Evolutionary conservation across 2,113 vertebrate genomes (phyloP), one percentile per base, ranked within the genome.

Genomic region (Dendropsophus ebraccatus): DNA sequence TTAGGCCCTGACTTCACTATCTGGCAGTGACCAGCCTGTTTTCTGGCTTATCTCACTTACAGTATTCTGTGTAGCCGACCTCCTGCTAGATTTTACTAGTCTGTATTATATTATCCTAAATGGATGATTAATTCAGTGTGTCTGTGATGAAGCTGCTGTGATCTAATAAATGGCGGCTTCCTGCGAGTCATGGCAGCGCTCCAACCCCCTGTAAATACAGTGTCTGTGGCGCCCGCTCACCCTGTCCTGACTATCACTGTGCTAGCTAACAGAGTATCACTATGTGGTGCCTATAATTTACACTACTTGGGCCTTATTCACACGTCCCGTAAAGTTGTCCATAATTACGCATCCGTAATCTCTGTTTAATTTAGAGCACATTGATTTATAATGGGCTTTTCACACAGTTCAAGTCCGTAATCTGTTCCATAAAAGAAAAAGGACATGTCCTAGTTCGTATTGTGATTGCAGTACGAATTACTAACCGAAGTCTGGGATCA

Each of bases 141-240:
- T 19, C 25, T 77, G 74, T 77, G 54, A 77, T 77, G 9, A 32
- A 78, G 56, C 37, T 23, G 10, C 76, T n/a, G n/a, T n/a, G n/a
- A 23, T n/a, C 10, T 56, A n/a, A 35, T 21, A 17, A 49, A 21
- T n/a, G 74, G 10, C 74, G 16, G 73, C 73, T 50, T 2, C 14
- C 73, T 49, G 11, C 6, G 19, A 8, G n/a, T 50, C 49, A 19
- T 75, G 73, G 73, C 73, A 75, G 73, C n/a, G 13, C 45, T 75
- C 73, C 73, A 75, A 19, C 7, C 8, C 8, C 2, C 25, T 49
- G 37, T 5, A 74, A 74, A 47, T 74, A 47, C 45, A 47, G 70
- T 41, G 25, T 23, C 2, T 21, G 21, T 75, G 73, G 73, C 73
- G 23, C 1, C 12, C 13, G 13, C 7, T 49, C 45, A 75, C 7